Conservation (phyloP, 2,797 vertebrate genomes). For the Nyctibius grandis region DNA sequence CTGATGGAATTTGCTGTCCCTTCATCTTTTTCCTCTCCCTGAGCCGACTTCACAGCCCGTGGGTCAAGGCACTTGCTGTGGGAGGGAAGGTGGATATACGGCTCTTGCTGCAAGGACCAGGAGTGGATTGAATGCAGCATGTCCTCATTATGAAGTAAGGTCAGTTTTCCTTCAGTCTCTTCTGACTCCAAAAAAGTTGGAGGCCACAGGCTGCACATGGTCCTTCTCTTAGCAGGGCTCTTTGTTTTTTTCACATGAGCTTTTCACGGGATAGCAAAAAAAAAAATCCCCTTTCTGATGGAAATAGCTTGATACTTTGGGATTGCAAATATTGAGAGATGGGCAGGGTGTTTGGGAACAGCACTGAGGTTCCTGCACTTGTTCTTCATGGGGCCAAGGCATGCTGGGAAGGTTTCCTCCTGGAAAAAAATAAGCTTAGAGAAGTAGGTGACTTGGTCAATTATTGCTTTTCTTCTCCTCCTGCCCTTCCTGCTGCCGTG, state of each 20-base stretch:
- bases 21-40: neutral
- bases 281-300: neutral
- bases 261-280: neutral
- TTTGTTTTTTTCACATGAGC: neutral
- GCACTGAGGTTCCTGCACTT: neutral
- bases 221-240: neutral
- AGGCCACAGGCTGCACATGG: neutral
- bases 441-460: neutral
- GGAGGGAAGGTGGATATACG: neutral
- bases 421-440: neutral
- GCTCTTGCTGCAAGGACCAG: neutral
- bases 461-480: neutral
- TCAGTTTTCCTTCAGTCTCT: neutral
- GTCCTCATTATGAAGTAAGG: neutral
- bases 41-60: neutral
- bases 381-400: neutral
- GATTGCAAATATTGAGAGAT: neutral
- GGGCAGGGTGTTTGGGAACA: neutral
- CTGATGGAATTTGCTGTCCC: neutral
- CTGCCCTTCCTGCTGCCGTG: neutral
- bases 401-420: neutral
- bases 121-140: neutral
- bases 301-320: neutral
- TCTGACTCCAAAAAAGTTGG: neutral
- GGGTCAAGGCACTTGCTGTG: accelerated